A percentile compares a stretch with the other conserved stretches of the same genome.
These are phyloP conservation scores for Heterotilapia buettikoferi DNA, from an alignment of 2,113 vertebrate genomes.

Conservation along the genomic window DNA sequence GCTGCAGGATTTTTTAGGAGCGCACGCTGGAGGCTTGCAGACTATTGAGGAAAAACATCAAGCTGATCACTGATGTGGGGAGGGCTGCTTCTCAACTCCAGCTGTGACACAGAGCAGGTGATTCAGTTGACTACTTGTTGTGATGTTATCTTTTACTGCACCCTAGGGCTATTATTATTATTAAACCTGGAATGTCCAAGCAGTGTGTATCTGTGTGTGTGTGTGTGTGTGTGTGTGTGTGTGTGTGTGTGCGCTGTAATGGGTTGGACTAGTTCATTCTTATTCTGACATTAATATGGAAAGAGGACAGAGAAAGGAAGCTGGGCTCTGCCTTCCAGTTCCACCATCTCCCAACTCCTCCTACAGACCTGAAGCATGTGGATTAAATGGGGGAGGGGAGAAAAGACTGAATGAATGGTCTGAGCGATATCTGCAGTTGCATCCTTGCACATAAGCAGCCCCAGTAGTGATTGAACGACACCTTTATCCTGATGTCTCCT, in stretches of 20 bases:
- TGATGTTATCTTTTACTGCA: not conserved
- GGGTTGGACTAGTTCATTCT: not conserved
- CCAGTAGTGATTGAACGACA: constrained; percentile 50
- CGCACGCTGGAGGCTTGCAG: constrained; percentile 24
- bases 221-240: not conserved
- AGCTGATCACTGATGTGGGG: constrained; percentile 15
- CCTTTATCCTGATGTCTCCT: constrained; percentile 19
- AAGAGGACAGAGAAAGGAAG: not conserved
- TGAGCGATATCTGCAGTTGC: constrained; percentile 57
- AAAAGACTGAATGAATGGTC: constrained; percentile 50
- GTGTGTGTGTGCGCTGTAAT: accelerated
- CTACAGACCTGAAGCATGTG: constrained; percentile 51
- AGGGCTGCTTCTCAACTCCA: constrained; percentile 33
- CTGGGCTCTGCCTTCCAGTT: constrained; percentile 16
- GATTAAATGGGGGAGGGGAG: constrained; percentile 68
- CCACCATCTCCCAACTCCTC: constrained; percentile 44
- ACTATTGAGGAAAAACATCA: constrained; percentile 3
- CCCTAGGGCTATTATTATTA: not conserved
- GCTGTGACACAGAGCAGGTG: constrained; percentile 40
- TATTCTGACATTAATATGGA: not conserved
- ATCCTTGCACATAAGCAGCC: constrained; percentile 50
- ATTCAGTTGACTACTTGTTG: constrained; percentile 12
- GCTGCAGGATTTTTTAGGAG: constrained; percentile 61
- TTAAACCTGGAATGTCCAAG: not conserved
- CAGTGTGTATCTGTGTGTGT: not conserved